These are phyloP conservation scores for Aspidiotus destructor DNA, from an alignment of 2,888 invertebrate species.

Conservation along the genomic window DNA sequence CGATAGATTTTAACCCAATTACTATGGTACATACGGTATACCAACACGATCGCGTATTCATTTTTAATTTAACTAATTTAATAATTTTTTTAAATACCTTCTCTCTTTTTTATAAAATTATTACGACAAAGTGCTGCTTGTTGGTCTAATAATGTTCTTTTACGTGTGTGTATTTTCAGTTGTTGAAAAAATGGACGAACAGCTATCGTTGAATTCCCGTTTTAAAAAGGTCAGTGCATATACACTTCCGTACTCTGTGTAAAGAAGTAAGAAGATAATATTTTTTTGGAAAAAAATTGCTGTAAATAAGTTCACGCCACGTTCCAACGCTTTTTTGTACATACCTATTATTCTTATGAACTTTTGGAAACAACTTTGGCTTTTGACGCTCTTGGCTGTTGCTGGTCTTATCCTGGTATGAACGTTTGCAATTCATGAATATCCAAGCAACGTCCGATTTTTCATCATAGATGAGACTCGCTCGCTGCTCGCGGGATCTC, in stretches of 20 bases:
- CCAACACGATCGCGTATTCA: neutral
- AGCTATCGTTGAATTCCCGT: slow-evolving; percentile 29
- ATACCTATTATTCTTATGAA: too few relatives aligned
- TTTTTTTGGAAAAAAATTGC: neutral
- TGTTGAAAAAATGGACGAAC: slow-evolving; percentile 29
- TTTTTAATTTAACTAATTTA: neutral
- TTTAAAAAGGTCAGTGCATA: slow-evolving; percentile 27
- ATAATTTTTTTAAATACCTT: neutral
- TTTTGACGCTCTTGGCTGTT: too few relatives aligned
- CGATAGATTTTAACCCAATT: too few relatives aligned
- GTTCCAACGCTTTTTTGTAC: neutral
- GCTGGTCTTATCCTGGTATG: too few relatives aligned
- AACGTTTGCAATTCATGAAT: too few relatives aligned
- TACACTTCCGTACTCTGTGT: too few relatives aligned
- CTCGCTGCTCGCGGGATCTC: too few relatives aligned
- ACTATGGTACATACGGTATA: too few relatives aligned
- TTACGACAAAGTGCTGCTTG: neutral
- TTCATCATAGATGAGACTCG: too few relatives aligned
- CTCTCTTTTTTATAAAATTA: neutral
- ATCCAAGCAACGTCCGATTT: too few relatives aligned
- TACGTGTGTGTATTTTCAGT: slow-evolving; percentile 22
- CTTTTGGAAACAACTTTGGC: too few relatives aligned
- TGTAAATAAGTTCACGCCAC: neutral
- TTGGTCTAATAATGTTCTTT: slow-evolving; percentile 12
- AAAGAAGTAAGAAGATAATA: neutral